Evolutionary conservation across 1,140 invertebrate genomes (phyloP), one percentile per base, ranked within the genome.

Genomic region (Drosophila sp.): DNA sequence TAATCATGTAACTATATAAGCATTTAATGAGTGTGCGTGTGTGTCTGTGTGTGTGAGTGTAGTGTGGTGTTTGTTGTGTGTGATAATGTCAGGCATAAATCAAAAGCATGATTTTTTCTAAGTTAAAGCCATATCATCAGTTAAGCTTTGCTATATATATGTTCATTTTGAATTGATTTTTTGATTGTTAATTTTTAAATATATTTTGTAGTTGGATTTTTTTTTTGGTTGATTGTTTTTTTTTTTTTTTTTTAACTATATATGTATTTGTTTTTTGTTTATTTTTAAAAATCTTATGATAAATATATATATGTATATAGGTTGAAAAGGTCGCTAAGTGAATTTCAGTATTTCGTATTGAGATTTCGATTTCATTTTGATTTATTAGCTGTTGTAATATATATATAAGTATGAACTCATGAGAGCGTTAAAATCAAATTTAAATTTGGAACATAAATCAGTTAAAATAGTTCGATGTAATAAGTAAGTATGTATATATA

Each of bases 21-120:
- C 81, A 38, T 60, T 38, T 54, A 41, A 40, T 63, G 72, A 38
- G 47, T 47, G 63, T 75, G 72, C 50, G 55, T 57, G 11, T 32
- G 55, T 57, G 56, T 38, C 17, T 57, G 56, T 57, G 32, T 33
- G 55, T 57, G 30, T 57, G 32, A 25, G 5, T 47, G 5, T n/a
- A 6, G 41, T 47, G 17, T 25, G 17, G 41, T 47, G 17, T 25
- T 5, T 47, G 32, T 64, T n/a, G 6, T 66, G 41, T 80, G 66
- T 84, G 64, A 80, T 66, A 87, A 76, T 87, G 84, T 68, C 82
- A 86, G 84, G 82, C 82, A 86, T 87, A 87, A 86, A 83, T 86
- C 66, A 81, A 87, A 86, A 86, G 79, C 76, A 86, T 87, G 82
- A 87, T 87, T 87, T 87, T 87, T 72, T 76, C 83, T 85, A 85